A percentile compares a stretch with the other conserved stretches of the same genome.
These are phyloP conservation scores for Trematomus loennbergii DNA, from an alignment of 2,113 vertebrate genomes.

Conservation along the genomic window DNA sequence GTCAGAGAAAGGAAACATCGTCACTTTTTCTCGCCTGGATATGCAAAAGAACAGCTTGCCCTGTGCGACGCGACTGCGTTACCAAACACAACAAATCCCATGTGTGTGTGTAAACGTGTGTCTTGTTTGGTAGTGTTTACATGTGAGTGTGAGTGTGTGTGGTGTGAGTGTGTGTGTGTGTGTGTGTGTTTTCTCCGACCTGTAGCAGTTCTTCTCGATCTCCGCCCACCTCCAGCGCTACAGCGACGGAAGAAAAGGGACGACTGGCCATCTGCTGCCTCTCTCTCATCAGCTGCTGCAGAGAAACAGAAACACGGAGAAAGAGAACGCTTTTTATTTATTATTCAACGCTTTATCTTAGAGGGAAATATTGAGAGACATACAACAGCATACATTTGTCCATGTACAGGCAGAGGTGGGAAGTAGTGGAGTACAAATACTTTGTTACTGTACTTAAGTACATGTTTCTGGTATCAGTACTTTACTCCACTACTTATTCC, in stretches of 20 bases:
- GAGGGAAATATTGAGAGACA: neutral
- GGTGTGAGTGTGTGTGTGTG: conserved; percentile 14
- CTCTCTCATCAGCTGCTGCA: conserved; percentile 93
- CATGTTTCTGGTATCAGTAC: no score
- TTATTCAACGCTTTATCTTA: neutral
- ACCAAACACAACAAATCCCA: neutral
- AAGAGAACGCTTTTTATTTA: neutral
- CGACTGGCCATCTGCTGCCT: conserved; percentile 97
- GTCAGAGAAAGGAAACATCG: no score
- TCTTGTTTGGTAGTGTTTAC: neutral
- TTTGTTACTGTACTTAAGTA: no score
- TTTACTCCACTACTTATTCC: no score
- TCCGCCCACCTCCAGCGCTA: conserved; percentile 86
- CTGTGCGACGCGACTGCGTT: neutral
- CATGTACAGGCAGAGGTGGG: neutral
- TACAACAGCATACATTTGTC: neutral
- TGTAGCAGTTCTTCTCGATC: conserved; percentile 75
- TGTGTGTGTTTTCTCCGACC: conserved; percentile 52
- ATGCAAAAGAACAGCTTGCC: neutral
- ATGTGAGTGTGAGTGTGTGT: no score
- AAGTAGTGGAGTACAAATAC: no score
- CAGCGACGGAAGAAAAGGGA: conserved; percentile 92
- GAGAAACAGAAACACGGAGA: conserved; percentile 64
- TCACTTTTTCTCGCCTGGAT: no score
- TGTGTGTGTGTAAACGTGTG: neutral